Evolutionary conservation across 2,888 invertebrate genomes (phyloP).

Genomic region (Aplocera efformata): DNA sequence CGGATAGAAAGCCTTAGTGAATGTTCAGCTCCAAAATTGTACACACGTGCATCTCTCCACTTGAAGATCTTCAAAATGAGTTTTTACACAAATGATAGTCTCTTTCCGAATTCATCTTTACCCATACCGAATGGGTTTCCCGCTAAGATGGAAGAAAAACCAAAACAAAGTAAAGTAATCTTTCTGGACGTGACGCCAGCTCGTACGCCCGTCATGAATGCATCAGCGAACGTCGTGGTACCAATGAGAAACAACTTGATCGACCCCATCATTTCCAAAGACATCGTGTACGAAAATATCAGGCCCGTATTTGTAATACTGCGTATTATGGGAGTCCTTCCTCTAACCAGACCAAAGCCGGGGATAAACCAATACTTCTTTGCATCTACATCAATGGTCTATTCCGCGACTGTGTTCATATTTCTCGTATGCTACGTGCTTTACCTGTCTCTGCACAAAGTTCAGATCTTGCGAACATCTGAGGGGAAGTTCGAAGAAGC

Average conservation of each 20-base stretch:
- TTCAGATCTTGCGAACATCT: slow-evolving; percentile 80
- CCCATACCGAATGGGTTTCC: slow-evolving; percentile 59
- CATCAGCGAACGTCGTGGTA: slow-evolving; percentile 47
- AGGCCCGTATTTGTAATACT: slow-evolving; percentile 66
- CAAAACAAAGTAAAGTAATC: slow-evolving; percentile 49
- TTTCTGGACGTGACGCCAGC: slow-evolving; percentile 68
- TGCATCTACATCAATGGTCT: slow-evolving; percentile 78
- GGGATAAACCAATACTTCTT: slow-evolving; percentile 72
- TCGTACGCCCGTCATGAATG: slow-evolving; percentile 48
- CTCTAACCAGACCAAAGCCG: slow-evolving; percentile 74
- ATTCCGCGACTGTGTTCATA: slow-evolving; percentile 77
- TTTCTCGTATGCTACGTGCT: slow-evolving; percentile 76
- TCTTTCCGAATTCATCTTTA: slow-evolving; percentile 43
- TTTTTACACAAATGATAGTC: slow-evolving; percentile 47
- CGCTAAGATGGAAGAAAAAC: slow-evolving; percentile 47
- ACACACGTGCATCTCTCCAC: slow-evolving; percentile 21
- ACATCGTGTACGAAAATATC: slow-evolving; percentile 70
- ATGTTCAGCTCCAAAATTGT: slow-evolving; percentile 28
- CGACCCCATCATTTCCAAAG: slow-evolving; percentile 51
- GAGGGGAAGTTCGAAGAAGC: slow-evolving; percentile 87
- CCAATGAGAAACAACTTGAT: slow-evolving; percentile 60
- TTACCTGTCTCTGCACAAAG: slow-evolving; percentile 82
- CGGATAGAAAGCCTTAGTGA: slow-evolving; percentile 37
- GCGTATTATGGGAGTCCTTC: slow-evolving; percentile 82
- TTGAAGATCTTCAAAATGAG: slow-evolving; percentile 45